A percentile compares a stretch with the other conserved stretches of the same genome.
Conservation (phyloP, 2,797 vertebrate genomes). For the Paratrypauchen microcephalus region DNA sequence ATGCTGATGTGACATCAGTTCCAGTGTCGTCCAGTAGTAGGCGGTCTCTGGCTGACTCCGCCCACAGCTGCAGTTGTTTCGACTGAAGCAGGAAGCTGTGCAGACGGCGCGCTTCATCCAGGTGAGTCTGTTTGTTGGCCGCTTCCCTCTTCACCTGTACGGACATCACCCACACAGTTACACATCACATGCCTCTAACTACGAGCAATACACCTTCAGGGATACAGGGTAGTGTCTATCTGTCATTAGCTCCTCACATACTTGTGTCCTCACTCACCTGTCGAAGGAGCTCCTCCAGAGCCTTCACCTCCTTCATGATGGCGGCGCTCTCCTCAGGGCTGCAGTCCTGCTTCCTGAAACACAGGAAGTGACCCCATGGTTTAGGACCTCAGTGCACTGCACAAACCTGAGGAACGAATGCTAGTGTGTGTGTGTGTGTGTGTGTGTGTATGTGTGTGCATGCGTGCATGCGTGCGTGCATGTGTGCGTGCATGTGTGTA, state of each 20-base stretch:
- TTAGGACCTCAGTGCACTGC: no score
- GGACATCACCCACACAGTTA: not conserved
- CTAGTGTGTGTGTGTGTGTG: not conserved
- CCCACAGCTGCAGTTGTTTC: slow-evolving; percentile 76
- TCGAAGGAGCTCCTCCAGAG: slow-evolving; percentile 79
- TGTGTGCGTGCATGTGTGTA: not conserved
- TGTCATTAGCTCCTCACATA: not conserved
- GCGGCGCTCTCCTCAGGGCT: slow-evolving; percentile 79
- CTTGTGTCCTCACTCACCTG: slow-evolving; percentile 47
- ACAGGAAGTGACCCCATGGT: slow-evolving; percentile 7
- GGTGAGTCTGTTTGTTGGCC: slow-evolving; percentile 44
- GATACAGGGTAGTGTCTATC: no score
- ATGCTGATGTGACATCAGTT: slow-evolving; percentile 76
- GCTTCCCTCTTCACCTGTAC: slow-evolving; percentile 65
- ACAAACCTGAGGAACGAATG: no score
- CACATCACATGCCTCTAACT: no score
- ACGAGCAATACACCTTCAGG: no score
- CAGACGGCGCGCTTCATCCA: slow-evolving; percentile 64
- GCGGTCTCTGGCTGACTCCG: slow-evolving; percentile 64
- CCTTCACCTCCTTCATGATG: slow-evolving; percentile 79
- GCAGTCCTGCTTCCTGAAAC: slow-evolving; percentile 80
- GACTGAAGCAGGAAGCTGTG: slow-evolving; percentile 80
- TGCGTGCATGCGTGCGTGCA: no score
- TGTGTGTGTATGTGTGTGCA: no score
- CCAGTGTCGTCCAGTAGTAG: slow-evolving; percentile 76